Evolutionary conservation across 2,888 invertebrate genomes (phyloP).

Genomic region (Ochropleura plecta): DNA sequence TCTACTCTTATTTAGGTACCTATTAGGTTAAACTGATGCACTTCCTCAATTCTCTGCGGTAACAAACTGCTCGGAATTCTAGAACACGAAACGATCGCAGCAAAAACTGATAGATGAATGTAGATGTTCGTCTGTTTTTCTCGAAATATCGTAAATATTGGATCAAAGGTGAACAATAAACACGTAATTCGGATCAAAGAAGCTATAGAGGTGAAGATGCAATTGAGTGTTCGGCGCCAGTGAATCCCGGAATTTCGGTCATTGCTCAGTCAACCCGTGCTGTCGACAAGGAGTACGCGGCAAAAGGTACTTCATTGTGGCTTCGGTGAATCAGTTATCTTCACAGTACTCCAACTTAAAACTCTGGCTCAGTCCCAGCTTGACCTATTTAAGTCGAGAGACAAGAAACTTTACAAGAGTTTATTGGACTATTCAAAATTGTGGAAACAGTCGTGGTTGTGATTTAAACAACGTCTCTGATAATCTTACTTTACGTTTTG

Average conservation of each 20-base stretch:
- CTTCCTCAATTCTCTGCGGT: slow-evolving; percentile 29
- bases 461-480: slow-evolving; percentile 4
- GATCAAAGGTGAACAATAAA: slow-evolving; percentile 30
- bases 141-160: slow-evolving; percentile 14
- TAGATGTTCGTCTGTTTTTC: background rate
- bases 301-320: slow-evolving; percentile 60
- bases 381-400: slow-evolving; percentile 54
- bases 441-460: slow-evolving; percentile 29
- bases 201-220: slow-evolving; percentile 27
- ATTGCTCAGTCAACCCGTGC: slow-evolving; percentile 37
- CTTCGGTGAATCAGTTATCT: slow-evolving; percentile 59
- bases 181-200: slow-evolving; percentile 28
- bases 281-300: slow-evolving; percentile 31
- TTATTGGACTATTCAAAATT: slow-evolving; percentile 48
- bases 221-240: slow-evolving; percentile 48
- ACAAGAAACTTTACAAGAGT: slow-evolving; percentile 46
- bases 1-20: background rate
- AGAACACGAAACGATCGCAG: background rate
- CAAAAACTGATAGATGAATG: background rate
- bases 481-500: slow-evolving; percentile 4
- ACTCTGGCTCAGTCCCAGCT: slow-evolving; percentile 46
- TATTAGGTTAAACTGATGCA: background rate
- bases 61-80: slow-evolving; percentile 10
- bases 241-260: slow-evolving; percentile 37
- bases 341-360: slow-evolving; percentile 57